phyloP scores from a whole-genome alignment of 1,140 invertebrate genomes.

The Elymnias hypermnestra region DNA sequence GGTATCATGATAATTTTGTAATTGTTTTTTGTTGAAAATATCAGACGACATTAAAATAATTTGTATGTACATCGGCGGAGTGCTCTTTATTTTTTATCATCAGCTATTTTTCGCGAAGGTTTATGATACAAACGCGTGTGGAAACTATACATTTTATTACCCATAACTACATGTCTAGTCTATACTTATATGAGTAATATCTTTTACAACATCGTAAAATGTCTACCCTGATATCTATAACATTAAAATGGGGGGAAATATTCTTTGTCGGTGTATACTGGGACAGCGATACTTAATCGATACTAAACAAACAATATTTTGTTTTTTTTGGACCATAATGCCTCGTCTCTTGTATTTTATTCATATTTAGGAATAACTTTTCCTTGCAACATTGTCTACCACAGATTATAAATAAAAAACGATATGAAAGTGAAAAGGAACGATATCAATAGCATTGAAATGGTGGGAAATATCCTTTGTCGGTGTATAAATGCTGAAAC shows the following conservation, averaged over 20 bases:
- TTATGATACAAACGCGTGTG: slow-evolving; percentile 5
- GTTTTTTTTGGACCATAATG: no score
- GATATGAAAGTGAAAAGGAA: neutral
- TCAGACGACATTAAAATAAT: no score
- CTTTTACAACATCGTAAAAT: slow-evolving; percentile 7
- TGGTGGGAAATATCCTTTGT: no score
- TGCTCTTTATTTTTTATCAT: neutral
- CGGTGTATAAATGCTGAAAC: no score
- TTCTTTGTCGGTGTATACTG: no score
- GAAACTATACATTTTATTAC: slow-evolving; percentile 3
- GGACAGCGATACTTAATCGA: neutral
- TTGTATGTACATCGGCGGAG: neutral
- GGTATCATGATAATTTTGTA: no score
- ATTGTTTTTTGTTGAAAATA: no score
- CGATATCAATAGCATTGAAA: no score
- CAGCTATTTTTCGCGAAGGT: slow-evolving; percentile 2
- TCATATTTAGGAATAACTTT: no score
- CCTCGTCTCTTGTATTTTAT: no score
- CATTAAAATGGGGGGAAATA: no score
- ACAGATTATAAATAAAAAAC: slow-evolving; percentile 6
- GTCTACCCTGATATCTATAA: slow-evolving; percentile 4
- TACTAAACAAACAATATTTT: neutral
- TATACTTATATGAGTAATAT: neutral
- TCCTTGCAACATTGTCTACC: neutral
- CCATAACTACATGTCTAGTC: slow-evolving; percentile 4